phyloP scores from a whole-genome alignment of 2,113 vertebrate genomes.

The Micromys minutus region DNA sequence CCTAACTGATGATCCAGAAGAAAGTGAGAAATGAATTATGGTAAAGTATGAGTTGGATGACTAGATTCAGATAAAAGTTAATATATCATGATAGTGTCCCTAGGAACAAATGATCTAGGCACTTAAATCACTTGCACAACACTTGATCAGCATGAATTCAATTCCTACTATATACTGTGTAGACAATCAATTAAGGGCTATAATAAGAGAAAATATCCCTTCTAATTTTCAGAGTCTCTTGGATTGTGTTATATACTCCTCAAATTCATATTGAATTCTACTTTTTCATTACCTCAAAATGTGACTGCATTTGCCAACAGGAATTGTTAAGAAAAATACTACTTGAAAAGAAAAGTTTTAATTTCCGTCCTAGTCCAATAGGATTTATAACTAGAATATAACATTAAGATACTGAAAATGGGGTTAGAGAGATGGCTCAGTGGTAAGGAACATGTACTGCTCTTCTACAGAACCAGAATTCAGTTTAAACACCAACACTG shows the following conservation, averaged over 20 bases:
- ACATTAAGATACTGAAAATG: neutral
- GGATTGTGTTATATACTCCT: neutral
- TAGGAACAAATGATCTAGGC: neutral
- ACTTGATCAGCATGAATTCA: neutral
- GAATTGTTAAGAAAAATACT: neutral
- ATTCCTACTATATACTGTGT: neutral
- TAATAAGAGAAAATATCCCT: neutral
- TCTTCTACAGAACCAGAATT: neutral
- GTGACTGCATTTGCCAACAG: neutral
- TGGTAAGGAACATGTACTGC: neutral
- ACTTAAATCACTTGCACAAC: neutral
- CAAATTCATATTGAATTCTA: neutral
- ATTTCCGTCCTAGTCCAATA: neutral
- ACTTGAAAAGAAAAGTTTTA: neutral
- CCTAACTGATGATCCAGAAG: neutral
- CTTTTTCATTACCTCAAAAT: neutral
- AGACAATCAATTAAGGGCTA: neutral
- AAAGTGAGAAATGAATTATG: neutral
- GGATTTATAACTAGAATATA: neutral
- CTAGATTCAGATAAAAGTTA: neutral
- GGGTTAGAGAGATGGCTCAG: neutral
- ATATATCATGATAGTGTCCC: neutral
- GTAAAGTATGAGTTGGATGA: neutral
- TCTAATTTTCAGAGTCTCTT: neutral
- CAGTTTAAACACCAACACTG: neutral